Evolutionary conservation across 1,140 invertebrate species (phyloP).

Genomic region (Druon quercuslanigerum): DNA sequence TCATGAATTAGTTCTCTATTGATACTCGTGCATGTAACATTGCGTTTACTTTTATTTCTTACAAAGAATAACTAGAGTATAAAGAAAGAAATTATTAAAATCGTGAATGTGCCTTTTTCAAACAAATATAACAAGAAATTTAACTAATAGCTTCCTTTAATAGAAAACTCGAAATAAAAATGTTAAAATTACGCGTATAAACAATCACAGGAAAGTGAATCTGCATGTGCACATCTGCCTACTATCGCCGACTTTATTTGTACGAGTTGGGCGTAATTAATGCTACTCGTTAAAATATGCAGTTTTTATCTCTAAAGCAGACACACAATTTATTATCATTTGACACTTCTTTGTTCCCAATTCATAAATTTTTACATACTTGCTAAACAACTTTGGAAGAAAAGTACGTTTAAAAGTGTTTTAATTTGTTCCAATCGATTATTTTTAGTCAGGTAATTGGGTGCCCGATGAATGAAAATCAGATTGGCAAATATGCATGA

Average conservation of each 20-base stretch:
- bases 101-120: background rate
- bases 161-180: background rate
- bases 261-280: conserved; percentile 19
- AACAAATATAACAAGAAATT: background rate
- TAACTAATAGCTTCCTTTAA: too few species aligned
- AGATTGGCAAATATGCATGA: background rate
- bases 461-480: background rate
- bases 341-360: too few species aligned
- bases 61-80: background rate
- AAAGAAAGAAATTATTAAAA: background rate
- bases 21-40: conserved; percentile 52
- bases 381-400: too few species aligned
- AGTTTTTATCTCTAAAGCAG: background rate
- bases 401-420: too few species aligned
- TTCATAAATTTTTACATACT: too few species aligned
- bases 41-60: conserved; percentile 38
- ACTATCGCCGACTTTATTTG: conserved; percentile 15
- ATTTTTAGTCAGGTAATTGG: too few species aligned
- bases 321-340: too few species aligned
- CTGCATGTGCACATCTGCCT: conserved; percentile 20
- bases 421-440: too few species aligned
- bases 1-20: conserved; percentile 56
- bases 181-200: background rate
- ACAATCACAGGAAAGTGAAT: conserved; percentile 19
- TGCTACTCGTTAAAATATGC: conserved; percentile 14